Evolutionary conservation across 2,113 vertebrate genomes (phyloP).

Genomic region (Hemiscyllium ocellatum): DNA sequence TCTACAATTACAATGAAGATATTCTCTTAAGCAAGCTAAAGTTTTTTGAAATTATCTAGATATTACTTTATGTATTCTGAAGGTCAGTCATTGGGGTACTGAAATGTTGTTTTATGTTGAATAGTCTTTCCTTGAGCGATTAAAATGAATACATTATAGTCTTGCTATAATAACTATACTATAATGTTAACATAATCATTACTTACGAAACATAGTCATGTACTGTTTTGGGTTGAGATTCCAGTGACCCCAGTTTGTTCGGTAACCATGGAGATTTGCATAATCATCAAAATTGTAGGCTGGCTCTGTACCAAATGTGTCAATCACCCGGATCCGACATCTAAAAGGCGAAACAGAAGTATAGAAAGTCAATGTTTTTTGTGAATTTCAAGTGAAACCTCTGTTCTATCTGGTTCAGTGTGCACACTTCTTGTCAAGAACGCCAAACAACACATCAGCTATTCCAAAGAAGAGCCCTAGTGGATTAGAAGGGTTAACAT

Average conservation of each 20-base stretch:
- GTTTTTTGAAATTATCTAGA: neutral
- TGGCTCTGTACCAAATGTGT: constrained; percentile 91
- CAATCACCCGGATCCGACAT: constrained; percentile 89
- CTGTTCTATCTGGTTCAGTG: neutral
- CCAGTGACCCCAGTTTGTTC: constrained; percentile 99
- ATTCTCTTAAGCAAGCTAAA: neutral
- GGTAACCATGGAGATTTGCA: constrained; percentile 81
- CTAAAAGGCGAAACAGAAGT: constrained; percentile 51
- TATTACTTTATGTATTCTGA: neutral
- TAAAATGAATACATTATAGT: neutral
- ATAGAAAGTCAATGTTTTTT: neutral
- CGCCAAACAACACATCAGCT: neutral
- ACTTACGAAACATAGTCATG: constrained; percentile 99
- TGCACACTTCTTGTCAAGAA: neutral
- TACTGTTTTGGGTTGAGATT: constrained; percentile 88
- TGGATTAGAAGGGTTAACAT: too few species aligned
- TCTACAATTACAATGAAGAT: neutral
- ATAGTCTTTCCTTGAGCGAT: neutral
- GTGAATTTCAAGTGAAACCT: neutral
- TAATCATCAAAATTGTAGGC: constrained; percentile 95
- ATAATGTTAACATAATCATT: neutral
- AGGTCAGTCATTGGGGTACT: neutral
- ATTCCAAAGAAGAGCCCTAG: too few species aligned
- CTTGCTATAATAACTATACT: too few species aligned
- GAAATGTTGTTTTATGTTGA: neutral